Percentiles rank a stretch among this genome's conserved stretches.
phyloP scores from a whole-genome alignment of 2,888 invertebrate genomes.

The Prosapia bicincta region DNA sequence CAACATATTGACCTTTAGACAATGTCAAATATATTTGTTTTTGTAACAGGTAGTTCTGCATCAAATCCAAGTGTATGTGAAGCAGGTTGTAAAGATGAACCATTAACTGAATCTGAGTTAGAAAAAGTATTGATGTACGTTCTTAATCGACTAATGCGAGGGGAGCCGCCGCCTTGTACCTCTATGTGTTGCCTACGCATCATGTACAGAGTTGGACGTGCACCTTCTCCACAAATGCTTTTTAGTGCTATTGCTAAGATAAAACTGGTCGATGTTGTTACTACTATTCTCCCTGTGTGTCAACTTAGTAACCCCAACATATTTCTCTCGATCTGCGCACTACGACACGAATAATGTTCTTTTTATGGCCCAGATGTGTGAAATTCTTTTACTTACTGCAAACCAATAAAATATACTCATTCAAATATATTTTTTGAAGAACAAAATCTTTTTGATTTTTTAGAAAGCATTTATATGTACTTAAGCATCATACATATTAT shows the following conservation, averaged over 20 bases:
- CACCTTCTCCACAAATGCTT: slow-evolving; percentile 27
- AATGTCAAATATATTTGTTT: no score
- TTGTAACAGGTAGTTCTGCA: slow-evolving; percentile 45
- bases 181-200: slow-evolving; percentile 32
- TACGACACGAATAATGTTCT: slow-evolving; percentile 66
- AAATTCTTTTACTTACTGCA: no score
- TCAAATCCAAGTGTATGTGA: slow-evolving; percentile 48
- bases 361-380: no score
- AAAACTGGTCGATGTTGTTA: slow-evolving; percentile 54
- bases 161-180: slow-evolving; percentile 25
- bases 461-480: no score
- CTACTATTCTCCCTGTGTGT: slow-evolving; percentile 73
- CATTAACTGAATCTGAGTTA: slow-evolving; percentile 47
- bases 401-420: no score
- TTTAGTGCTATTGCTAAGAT: slow-evolving; percentile 36
- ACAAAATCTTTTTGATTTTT: no score
- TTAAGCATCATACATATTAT: no score
- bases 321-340: slow-evolving; percentile 78
- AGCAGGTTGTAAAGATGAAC: slow-evolving; percentile 35
- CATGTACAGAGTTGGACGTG: slow-evolving; percentile 34
- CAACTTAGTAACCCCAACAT: slow-evolving; percentile 78
- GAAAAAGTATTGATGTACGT: slow-evolving; percentile 53
- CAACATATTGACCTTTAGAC: no score
- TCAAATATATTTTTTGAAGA: no score
- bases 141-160: slow-evolving; percentile 45